phyloP scores from a whole-genome alignment of 1,140 invertebrate genomes.

The Bombus sylvicola region DNA sequence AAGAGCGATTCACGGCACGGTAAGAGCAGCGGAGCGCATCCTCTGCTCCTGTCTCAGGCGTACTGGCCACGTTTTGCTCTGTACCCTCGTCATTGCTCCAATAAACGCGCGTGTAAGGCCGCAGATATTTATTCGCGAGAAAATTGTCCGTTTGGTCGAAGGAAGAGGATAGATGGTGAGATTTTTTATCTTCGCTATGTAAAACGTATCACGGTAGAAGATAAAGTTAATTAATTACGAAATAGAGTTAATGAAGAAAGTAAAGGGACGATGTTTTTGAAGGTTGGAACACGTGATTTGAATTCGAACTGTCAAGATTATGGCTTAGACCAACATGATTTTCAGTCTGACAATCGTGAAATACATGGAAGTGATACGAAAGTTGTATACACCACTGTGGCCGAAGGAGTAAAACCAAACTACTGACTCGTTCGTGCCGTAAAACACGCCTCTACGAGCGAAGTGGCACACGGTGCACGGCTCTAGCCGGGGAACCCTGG shows the following conservation, averaged over 20 bases:
- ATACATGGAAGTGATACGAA: too few relatives aligned
- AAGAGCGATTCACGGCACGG: slow-evolving; percentile 29
- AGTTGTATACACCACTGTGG: too few relatives aligned
- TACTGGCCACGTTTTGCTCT: slow-evolving; percentile 9
- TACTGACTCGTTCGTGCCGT: background rate
- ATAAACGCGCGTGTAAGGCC: background rate
- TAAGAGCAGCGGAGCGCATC: slow-evolving; percentile 42
- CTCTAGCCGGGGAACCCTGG: background rate
- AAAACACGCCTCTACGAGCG: background rate
- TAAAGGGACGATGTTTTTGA: too few relatives aligned
- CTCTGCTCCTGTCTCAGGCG: slow-evolving; percentile 27
- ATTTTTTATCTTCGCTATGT: too few relatives aligned
- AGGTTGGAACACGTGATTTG: too few relatives aligned
- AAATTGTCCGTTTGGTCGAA: background rate
- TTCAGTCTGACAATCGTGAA: too few relatives aligned
- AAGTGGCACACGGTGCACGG: slow-evolving; percentile 12
- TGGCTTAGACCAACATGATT: too few relatives aligned
- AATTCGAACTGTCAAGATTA: too few relatives aligned
- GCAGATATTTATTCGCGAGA: background rate
- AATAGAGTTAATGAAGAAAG: too few relatives aligned
- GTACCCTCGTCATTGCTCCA: slow-evolving; percentile 19
- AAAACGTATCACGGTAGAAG: too few relatives aligned
- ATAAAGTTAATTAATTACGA: too few relatives aligned
- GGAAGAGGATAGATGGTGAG: background rate
- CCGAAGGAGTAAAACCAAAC: background rate